These are phyloP conservation scores for Torymus auratus DNA, from an alignment of 2,888 invertebrate genomes.

Conservation along the genomic window DNA sequence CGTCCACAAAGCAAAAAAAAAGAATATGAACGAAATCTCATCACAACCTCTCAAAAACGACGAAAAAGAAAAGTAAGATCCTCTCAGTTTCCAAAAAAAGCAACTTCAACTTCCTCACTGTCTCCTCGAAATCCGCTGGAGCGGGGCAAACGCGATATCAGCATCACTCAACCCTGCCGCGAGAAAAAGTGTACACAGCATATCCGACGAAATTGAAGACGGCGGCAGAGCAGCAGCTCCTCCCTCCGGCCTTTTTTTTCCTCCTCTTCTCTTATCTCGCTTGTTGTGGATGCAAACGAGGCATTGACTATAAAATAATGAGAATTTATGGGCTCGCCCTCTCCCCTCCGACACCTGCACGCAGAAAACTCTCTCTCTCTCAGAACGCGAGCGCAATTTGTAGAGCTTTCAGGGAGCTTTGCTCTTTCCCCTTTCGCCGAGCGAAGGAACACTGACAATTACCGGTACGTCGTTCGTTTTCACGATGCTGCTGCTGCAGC, in stretches of 20 bases:
- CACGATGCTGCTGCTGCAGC: conserved; percentile 54
- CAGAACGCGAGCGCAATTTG: conserved; percentile 69
- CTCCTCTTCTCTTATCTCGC: conserved; percentile 54
- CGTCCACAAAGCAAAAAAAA: too few relatives aligned
- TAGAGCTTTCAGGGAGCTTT: conserved; percentile 70
- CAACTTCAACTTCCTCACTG: too few relatives aligned
- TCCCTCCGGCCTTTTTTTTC: conserved; percentile 23
- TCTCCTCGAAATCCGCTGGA: too few relatives aligned
- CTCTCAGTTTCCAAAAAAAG: too few relatives aligned
- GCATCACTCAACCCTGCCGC: not conserved
- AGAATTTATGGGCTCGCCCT: conserved; percentile 68
- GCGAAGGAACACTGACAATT: conserved; percentile 69
- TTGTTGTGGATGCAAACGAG: conserved; percentile 71
- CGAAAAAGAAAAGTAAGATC: too few relatives aligned
- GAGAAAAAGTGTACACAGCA: not conserved
- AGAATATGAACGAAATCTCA: too few relatives aligned
- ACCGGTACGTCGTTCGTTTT: conserved; percentile 64
- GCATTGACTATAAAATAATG: conserved; percentile 73
- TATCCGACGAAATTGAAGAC: conserved; percentile 36
- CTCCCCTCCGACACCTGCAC: conserved; percentile 57
- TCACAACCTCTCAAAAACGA: too few relatives aligned
- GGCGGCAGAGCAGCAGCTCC: not conserved
- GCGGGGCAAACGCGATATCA: conserved; percentile 7
- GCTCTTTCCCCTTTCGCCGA: conserved; percentile 62
- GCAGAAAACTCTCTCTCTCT: conserved; percentile 30